phyloP scores from a whole-genome alignment of 2,113 vertebrate genomes.

The Mustelus asterias region DNA sequence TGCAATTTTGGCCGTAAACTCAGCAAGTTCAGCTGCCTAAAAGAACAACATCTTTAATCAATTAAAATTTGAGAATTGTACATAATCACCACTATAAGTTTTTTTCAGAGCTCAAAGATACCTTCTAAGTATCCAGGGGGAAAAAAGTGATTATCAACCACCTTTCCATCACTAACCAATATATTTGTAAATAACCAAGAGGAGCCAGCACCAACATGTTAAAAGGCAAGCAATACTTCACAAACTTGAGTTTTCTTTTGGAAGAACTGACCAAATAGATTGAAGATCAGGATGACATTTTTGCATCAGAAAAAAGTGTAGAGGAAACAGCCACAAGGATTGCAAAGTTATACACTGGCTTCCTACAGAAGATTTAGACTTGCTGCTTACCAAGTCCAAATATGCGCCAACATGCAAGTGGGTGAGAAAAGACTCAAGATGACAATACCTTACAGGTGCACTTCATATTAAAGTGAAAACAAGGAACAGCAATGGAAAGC shows the following conservation, averaged over 20 bases:
- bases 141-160: background rate
- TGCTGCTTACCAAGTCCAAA: no score
- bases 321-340: background rate
- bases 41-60: background rate
- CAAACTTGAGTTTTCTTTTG: background rate
- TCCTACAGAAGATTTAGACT: background rate
- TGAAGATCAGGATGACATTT: background rate
- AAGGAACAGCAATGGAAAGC: background rate
- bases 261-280: background rate
- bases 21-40: slow-evolving; percentile 86
- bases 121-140: background rate
- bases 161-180: background rate
- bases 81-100: background rate
- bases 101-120: background rate
- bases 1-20: slow-evolving; percentile 84
- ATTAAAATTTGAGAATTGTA: background rate
- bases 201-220: background rate
- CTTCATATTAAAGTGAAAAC: background rate
- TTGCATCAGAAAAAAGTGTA: background rate
- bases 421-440: background rate
- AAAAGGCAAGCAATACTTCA: background rate
- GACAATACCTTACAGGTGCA: background rate
- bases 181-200: background rate
- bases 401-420: background rate
- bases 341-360: background rate